phyloP scores from a whole-genome alignment of 2,797 vertebrate species.

The Lacerta viridis region DNA sequence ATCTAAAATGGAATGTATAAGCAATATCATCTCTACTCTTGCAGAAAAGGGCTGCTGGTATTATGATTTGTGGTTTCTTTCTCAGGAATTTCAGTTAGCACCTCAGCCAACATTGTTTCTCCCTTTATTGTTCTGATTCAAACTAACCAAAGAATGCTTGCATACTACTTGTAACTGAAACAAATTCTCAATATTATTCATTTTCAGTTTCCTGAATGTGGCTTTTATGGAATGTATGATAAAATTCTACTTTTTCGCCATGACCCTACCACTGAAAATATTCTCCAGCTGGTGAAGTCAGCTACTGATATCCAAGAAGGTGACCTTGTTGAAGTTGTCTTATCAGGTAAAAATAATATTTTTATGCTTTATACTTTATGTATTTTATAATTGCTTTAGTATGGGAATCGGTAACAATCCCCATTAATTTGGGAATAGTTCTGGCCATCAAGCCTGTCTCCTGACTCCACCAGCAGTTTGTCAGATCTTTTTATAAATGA shows the following conservation, averaged over 20 bases:
- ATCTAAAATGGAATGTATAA: too few species aligned
- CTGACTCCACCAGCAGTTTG: background rate
- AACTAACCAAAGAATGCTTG: background rate
- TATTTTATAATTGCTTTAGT: background rate
- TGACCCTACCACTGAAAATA: slow-evolving; percentile 90
- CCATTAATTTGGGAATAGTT: background rate
- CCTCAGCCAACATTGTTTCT: background rate
- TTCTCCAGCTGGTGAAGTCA: slow-evolving; percentile 93
- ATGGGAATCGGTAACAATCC: background rate
- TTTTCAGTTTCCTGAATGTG: slow-evolving; percentile 94
- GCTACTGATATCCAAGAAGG: slow-evolving; percentile 95
- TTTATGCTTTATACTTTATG: background rate
- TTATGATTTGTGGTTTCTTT: background rate
- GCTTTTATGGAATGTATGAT: slow-evolving; percentile 97
- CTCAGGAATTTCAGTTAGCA: background rate
- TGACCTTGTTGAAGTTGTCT: slow-evolving; percentile 95
- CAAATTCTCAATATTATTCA: slow-evolving; percentile 66
- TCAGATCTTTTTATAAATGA: background rate
- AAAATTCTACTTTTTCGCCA: slow-evolving; percentile 98
- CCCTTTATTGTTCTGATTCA: background rate
- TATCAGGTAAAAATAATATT: slow-evolving; percentile 87
- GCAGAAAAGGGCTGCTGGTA: background rate
- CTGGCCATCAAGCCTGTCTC: background rate
- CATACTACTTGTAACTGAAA: background rate
- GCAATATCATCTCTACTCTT: too few species aligned